Evolutionary conservation across 2,113 vertebrate genomes (phyloP).

Genomic region (Microcebus jonahi): DNA sequence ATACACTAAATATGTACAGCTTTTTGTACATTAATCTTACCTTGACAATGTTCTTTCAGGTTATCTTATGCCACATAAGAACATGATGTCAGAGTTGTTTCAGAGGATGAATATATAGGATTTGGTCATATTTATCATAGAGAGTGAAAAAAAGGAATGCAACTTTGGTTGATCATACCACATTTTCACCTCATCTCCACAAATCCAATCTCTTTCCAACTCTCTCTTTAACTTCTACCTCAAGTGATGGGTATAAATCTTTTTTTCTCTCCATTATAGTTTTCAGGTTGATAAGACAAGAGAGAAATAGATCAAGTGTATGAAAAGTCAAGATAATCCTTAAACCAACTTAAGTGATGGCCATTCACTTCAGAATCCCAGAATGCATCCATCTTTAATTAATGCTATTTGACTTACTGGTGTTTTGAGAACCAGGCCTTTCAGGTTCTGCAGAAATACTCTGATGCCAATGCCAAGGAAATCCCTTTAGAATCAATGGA

Average conservation of each 20-base stretch:
- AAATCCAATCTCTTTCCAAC: neutral
- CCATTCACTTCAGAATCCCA: neutral
- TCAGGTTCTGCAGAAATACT: neutral
- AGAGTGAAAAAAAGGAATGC: neutral
- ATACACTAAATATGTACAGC: too few species aligned
- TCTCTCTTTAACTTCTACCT: neutral
- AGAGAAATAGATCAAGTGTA: neutral
- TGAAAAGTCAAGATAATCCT: neutral
- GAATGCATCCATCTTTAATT: neutral
- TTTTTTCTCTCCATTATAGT: neutral
- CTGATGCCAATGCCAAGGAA: neutral
- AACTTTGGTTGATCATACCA: neutral
- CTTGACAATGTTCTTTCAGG: neutral
- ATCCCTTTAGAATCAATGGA: constrained; percentile 51
- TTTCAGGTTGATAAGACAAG: neutral
- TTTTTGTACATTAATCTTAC: too few species aligned
- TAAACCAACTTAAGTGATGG: neutral
- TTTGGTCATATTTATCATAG: neutral
- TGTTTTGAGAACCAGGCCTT: neutral
- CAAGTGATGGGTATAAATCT: neutral
- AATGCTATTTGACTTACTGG: neutral
- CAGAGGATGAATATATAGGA: neutral
- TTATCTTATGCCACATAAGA: neutral
- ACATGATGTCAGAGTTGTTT: neutral
- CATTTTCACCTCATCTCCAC: neutral